These are phyloP conservation scores for Cordylochernes scorpioides DNA, from an alignment of 2,888 invertebrate species.

Conservation along the genomic window DNA sequence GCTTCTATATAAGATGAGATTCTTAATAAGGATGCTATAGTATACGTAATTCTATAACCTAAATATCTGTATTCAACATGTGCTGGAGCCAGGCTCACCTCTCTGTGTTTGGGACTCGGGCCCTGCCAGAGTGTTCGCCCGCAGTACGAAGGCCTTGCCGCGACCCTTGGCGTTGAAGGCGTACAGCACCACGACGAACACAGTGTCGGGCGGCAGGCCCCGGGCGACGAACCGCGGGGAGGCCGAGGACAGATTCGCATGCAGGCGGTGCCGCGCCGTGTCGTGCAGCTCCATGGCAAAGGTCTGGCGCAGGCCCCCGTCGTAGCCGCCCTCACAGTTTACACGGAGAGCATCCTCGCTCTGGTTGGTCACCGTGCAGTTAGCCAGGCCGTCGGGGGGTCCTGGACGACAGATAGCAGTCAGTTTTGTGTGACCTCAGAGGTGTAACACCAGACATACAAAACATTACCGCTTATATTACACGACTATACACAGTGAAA, in stretches of 20 bases:
- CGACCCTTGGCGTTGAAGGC: slow-evolving; percentile 49
- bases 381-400: slow-evolving; percentile 57
- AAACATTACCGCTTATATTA: too few species aligned
- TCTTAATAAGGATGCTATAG: too few species aligned
- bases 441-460: too few species aligned
- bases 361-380: slow-evolving; percentile 61
- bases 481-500: too few species aligned
- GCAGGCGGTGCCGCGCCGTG: slow-evolving; percentile 6
- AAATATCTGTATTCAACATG: too few species aligned
- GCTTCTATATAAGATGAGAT: too few species aligned
- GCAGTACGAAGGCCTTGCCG: slow-evolving; percentile 10
- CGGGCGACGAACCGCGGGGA: slow-evolving; percentile 26
- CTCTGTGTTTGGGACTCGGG: slow-evolving; percentile 13
- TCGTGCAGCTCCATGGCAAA: slow-evolving; percentile 44
- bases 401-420: slow-evolving; percentile 34
- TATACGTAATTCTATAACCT: too few species aligned
- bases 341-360: slow-evolving; percentile 54
- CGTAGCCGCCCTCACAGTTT: slow-evolving; percentile 60
- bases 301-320: slow-evolving; percentile 60
- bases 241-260: slow-evolving; percentile 10
- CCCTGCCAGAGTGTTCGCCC: slow-evolving; percentile 10
- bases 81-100: too few species aligned
- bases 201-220: slow-evolving; percentile 46
- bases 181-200: slow-evolving; percentile 50
- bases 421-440: too few species aligned